These are phyloP conservation scores for Crocidura indochinensis DNA, from an alignment of 2,797 vertebrate species.

Conservation along the genomic window DNA sequence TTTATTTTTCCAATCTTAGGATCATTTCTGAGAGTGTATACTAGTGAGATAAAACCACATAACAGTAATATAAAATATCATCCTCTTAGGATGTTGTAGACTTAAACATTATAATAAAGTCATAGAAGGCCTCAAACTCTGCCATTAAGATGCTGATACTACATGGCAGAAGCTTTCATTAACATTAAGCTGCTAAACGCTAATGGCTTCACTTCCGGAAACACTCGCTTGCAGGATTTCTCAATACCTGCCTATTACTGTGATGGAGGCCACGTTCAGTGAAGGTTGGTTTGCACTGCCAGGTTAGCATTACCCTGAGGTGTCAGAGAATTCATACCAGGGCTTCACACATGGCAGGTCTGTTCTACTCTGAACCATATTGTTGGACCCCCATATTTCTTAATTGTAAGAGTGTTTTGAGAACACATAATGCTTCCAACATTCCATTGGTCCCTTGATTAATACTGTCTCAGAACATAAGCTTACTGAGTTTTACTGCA, in stretches of 20 bases:
- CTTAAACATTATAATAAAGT: conserved; percentile 40
- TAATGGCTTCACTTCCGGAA: conserved; percentile 52
- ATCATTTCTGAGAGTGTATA: neutral
- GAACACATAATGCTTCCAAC: neutral
- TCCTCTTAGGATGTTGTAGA: neutral
- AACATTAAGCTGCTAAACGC: neutral
- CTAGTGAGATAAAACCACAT: neutral
- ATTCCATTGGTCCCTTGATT: conserved; percentile 2
- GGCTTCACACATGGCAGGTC: too few species aligned
- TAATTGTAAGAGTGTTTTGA: conserved; percentile 17
- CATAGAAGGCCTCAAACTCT: conserved; percentile 17
- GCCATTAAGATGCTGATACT: neutral
- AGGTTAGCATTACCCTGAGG: too few species aligned
- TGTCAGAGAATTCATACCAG: too few species aligned
- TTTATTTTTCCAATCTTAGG: too few species aligned
- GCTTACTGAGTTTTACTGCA: conserved; percentile 3
- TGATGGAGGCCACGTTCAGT: too few species aligned
- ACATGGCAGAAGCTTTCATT: conserved; percentile 9
- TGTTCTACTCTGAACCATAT: too few species aligned
- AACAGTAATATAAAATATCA: conserved; percentile 34
- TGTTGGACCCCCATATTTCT: conserved; percentile 8
- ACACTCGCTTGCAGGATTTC: conserved; percentile 25
- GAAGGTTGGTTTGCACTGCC: too few species aligned
- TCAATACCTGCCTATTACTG: neutral
- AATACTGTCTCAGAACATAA: neutral